Evolutionary conservation across 1,140 invertebrate genomes (phyloP), one percentile per base, ranked within the genome.

Genomic region (Triops cancriformis): DNA sequence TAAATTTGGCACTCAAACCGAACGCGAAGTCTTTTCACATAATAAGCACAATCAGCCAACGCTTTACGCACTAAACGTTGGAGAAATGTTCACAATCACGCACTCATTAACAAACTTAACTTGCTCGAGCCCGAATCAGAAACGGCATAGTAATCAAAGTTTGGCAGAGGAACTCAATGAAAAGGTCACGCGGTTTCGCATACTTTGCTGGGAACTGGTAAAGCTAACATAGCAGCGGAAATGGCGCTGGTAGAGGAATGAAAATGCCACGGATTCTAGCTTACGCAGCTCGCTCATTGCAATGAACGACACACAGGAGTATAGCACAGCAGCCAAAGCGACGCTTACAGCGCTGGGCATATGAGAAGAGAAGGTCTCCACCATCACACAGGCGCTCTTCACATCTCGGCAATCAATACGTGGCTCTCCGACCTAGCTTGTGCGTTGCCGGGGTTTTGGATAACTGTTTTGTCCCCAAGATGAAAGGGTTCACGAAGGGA

Each of bases 371-470:
- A 37, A 37, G 31, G 51, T 64, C 18, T 23, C 51, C 18, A 64
- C 51, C n/a, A 64, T 64, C 51, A 64, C 51, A 64, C 51, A 64
- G 51, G 51, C 51, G 51, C 51, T 64, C 51, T 64, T 64, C 51
- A 64, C 51, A 64, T 18, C 51, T 64, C 51, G 18, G 18, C 51
- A 64, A 64, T 64, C 51, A 64, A 64, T 64, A 64, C 51, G 51
- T 64, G 51, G 51, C 51, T 64, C 51, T 64, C 51, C 14, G n/a
- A 64, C 51, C 6, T 14, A n/a, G 51, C 51, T 64, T 64, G 51
- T 64, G 51, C 51, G 51, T 23, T 64, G 51, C 51, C 23, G 51
- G 51, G 23, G 51, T 64, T 37, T 37, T 64, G 51, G 51, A 64
- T 23, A 64, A 64, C 51, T 23, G 3, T 64, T 23, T 64, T 23